Conservation (phyloP, 2,113 vertebrate genomes). For the Lucifuga dentata region DNA sequence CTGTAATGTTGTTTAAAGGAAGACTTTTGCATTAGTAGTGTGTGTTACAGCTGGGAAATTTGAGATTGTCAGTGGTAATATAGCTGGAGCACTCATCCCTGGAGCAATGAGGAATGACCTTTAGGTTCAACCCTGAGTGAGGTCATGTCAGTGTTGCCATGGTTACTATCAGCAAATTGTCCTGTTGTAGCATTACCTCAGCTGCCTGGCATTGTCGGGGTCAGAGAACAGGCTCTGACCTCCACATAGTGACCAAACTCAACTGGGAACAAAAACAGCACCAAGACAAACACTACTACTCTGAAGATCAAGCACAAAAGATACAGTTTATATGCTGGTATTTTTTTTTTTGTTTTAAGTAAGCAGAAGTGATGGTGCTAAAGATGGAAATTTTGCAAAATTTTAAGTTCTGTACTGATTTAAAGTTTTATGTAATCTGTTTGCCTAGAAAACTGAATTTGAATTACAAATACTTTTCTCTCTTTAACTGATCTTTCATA, state of each 20-base stretch:
- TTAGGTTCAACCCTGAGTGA: conserved; percentile 83
- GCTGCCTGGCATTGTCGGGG: conserved; percentile 81
- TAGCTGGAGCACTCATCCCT: conserved; percentile 57
- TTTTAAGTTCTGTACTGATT: conserved; percentile 21
- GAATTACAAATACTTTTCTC: conserved; percentile 22
- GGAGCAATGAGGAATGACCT: conserved; percentile 74
- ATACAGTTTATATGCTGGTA: conserved; percentile 4
- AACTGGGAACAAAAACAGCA: conserved; percentile 68
- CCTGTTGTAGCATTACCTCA: conserved; percentile 83
- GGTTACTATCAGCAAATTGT: conserved; percentile 81
- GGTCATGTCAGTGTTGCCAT: conserved; percentile 83
- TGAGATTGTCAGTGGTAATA: conserved; percentile 58
- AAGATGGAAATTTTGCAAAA: neutral
- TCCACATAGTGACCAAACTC: conserved; percentile 74
- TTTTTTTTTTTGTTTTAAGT: too few relatives aligned
- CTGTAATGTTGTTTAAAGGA: conserved; percentile 7
- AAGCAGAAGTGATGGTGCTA: neutral
- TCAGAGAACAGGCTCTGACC: conserved; percentile 83
- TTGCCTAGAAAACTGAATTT: neutral
- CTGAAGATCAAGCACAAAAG: neutral
- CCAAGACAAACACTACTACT: conserved; percentile 22
- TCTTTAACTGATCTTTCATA: conserved; percentile 40
- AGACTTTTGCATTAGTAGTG: conserved; percentile 3
- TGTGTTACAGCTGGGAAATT: conserved; percentile 52
- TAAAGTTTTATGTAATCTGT: conserved; percentile 1